A percentile compares a stretch with the other conserved stretches of the same genome.
These are phyloP conservation scores for Psittacula derbiana DNA, from an alignment of 2,797 vertebrate species.

Conservation along the genomic window DNA sequence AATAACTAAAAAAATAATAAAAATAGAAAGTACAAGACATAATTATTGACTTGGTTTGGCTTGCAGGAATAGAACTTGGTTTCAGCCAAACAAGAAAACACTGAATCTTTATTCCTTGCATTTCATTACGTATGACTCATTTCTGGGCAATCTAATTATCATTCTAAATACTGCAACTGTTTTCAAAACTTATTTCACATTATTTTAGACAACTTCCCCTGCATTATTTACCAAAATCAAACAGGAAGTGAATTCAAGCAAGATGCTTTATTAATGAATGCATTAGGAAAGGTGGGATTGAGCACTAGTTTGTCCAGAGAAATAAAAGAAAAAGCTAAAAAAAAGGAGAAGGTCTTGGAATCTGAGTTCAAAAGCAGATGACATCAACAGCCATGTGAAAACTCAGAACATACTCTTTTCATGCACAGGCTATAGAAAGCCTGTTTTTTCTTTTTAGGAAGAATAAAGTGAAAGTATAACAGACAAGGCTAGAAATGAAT, in stretches of 20 bases:
- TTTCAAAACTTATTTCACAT: slow-evolving; percentile 41
- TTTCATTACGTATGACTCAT: slow-evolving; percentile 60
- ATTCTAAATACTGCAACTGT: slow-evolving; percentile 34
- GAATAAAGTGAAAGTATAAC: not conserved
- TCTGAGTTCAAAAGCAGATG: not conserved
- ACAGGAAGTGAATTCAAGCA: slow-evolving; percentile 48
- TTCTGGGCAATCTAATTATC: slow-evolving; percentile 58
- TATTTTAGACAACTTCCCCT: not conserved
- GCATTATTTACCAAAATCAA: slow-evolving; percentile 13
- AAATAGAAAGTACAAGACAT: slow-evolving; percentile 15
- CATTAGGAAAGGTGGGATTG: not conserved
- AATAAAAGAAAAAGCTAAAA: not conserved
- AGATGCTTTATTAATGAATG: not conserved
- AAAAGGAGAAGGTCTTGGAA: not conserved
- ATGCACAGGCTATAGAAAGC: not conserved
- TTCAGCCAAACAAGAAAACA: slow-evolving; percentile 51
- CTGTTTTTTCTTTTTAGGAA: not conserved
- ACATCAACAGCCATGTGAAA: not conserved
- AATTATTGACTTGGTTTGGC: slow-evolving; percentile 6
- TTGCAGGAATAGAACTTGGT: not conserved
- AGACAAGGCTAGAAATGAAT: not conserved
- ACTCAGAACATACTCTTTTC: not conserved
- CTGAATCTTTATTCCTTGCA: slow-evolving; percentile 30
- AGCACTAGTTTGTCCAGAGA: not conserved
- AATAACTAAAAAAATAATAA: not conserved